Evolutionary conservation across 2,888 invertebrate genomes (phyloP), one percentile per base, ranked within the genome.

Genomic region (Eilema caniola): DNA sequence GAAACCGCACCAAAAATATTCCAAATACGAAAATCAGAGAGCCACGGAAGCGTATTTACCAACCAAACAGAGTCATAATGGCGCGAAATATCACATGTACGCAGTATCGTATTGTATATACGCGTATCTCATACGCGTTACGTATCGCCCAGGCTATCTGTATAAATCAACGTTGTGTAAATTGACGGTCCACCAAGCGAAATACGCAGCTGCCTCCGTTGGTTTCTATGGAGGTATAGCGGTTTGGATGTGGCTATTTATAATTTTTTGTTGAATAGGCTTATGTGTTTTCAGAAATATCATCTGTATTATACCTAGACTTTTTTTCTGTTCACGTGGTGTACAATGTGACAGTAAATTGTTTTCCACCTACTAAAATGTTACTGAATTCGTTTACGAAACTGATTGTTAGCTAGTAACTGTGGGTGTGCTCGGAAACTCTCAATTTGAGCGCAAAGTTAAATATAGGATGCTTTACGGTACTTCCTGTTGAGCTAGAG

Each of bases 161-260:
- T 85, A 85, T 83, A 85, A 87, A 85, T 88, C 86, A 85, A 80
- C 83, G 79, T 77, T 82, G 82, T 86, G 87, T 86, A 85, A 87
- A 88, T 84, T 87, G 88, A 87, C 86, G 88, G 86, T 85, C 86
- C 86, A 83, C 88, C 83, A 83, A 83, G 80, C 86, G 82, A 83
- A 87, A 85, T 83, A 85, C 88, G 85, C 87, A 87, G 86, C 88
- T 88, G 87, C 82, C 85, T 84, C 85, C 83, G 82, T 74, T 67
- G 79, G 82, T 83, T 80, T 77, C 69, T 71, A 11, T 70, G 16
- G 60, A 56, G 76, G 66, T 16, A 57, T 62, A 24, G 0, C 8
- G 41, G 1, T 41, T 57, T 83, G 66, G 84, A 82, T 79, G 66
- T 24, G 81, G 81, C 25, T 23, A 10, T 47, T 37, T 16, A 3